Percentiles rank a stretch among this genome's conserved stretches.
Conservation (phyloP, 2,888 invertebrate genomes). For the Andrena trimmerana region DNA sequence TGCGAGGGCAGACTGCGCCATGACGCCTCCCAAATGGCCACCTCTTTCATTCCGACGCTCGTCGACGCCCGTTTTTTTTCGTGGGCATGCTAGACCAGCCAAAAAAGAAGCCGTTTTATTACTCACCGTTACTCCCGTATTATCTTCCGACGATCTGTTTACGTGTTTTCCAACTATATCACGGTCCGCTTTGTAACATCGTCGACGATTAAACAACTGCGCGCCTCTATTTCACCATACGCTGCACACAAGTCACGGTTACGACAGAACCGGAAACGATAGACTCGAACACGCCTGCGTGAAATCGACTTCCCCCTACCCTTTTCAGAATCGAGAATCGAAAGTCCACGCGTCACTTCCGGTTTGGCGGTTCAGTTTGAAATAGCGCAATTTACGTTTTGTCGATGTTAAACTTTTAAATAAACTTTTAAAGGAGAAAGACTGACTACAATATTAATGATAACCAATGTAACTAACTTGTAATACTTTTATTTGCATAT, state of each 20-base stretch:
- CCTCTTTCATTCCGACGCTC: conserved; percentile 58
- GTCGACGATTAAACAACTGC: conserved; percentile 63
- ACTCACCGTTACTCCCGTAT: conserved; percentile 64
- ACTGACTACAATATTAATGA: neutral
- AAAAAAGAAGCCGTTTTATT: conserved; percentile 53
- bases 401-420: neutral
- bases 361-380: conserved; percentile 32
- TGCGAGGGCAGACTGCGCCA: conserved; percentile 77
- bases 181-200: conserved; percentile 63
- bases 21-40: conserved; percentile 70
- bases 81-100: conserved; percentile 34
- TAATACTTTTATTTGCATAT: conserved; percentile 34
- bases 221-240: conserved; percentile 45
- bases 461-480: conserved; percentile 19
- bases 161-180: conserved; percentile 62
- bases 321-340: too few relatives aligned
- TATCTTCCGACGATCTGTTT: conserved; percentile 68
- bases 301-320: conserved; percentile 1
- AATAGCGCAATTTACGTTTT: neutral
- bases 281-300: conserved; percentile 29
- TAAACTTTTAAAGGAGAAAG: neutral
- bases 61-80: conserved; percentile 56
- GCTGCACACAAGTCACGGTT: conserved; percentile 59
- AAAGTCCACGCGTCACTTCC: conserved; percentile 15
- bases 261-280: conserved; percentile 54